Conservation (phyloP, 2,797 vertebrate species). For the Melanotaenia maccullochi region DNA sequence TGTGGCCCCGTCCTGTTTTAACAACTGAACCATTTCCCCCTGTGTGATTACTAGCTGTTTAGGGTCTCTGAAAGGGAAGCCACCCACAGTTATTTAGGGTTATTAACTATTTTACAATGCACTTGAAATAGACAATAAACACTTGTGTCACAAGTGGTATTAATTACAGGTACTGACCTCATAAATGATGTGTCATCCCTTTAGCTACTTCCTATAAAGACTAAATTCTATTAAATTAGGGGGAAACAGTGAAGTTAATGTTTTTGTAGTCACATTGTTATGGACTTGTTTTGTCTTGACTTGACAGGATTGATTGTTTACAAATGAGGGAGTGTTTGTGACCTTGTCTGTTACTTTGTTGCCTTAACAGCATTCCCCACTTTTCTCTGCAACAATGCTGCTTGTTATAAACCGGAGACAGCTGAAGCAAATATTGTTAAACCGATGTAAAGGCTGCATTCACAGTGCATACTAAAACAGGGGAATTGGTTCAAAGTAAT, state of each 20-base stretch:
- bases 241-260: slow-evolving; percentile 36
- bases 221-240: slow-evolving; percentile 55
- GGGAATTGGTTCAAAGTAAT: slow-evolving; percentile 21
- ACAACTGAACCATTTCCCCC: slow-evolving; percentile 1
- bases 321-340: slow-evolving; percentile 47
- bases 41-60: not conserved
- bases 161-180: slow-evolving; percentile 67
- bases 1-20: not conserved
- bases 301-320: slow-evolving; percentile 62
- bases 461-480: slow-evolving; percentile 38
- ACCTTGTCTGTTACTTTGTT: slow-evolving; percentile 46
- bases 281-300: slow-evolving; percentile 13
- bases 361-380: slow-evolving; percentile 39
- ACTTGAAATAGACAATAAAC: slow-evolving; percentile 49
- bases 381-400: slow-evolving; percentile 28
- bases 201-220: slow-evolving; percentile 62
- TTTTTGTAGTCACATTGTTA: slow-evolving; percentile 23
- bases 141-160: slow-evolving; percentile 52
- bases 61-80: slow-evolving; percentile 3
- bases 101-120: slow-evolving; percentile 59
- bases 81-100: slow-evolving; percentile 28
- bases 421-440: slow-evolving; percentile 40
- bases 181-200: slow-evolving; percentile 64
- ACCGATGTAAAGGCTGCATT: slow-evolving; percentile 34
- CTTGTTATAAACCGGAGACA: slow-evolving; percentile 55